phyloP scores from a whole-genome alignment of 1,140 invertebrate genomes.

The Aphidius gifuensis region DNA sequence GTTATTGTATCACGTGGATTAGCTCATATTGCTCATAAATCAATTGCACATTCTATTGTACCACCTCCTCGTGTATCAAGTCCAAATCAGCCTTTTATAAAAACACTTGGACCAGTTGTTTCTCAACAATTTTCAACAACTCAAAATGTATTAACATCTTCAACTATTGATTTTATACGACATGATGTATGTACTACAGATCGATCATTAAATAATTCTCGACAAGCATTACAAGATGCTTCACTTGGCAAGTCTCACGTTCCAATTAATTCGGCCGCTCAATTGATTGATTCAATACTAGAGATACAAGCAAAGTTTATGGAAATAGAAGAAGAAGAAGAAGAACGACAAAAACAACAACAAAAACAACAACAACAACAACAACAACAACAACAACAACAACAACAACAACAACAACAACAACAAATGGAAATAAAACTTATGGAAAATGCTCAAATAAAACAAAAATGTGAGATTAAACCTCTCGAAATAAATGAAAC shows the following conservation, averaged over 20 bases:
- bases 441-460: too few relatives aligned
- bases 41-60: slow-evolving; percentile 38
- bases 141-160: slow-evolving; percentile 6
- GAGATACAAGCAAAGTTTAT: too few relatives aligned
- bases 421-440: too few relatives aligned
- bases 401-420: too few relatives aligned
- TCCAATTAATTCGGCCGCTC: slow-evolving; percentile 35
- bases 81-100: slow-evolving; percentile 40
- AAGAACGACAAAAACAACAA: too few relatives aligned
- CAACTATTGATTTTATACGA: slow-evolving; percentile 13
- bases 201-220: slow-evolving; percentile 9
- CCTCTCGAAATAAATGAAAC: too few relatives aligned
- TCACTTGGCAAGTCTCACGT: slow-evolving; percentile 38
- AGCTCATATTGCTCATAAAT: slow-evolving; percentile 39
- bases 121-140: slow-evolving; percentile 33
- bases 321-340: too few relatives aligned
- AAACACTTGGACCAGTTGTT: slow-evolving; percentile 42
- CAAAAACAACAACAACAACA: too few relatives aligned
- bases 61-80: slow-evolving; percentile 28
- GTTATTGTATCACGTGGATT: slow-evolving; percentile 54
- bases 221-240: slow-evolving; percentile 26
- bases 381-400: too few relatives aligned
- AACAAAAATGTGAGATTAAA: too few relatives aligned
- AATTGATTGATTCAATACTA: slow-evolving; percentile 11
- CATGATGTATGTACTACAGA: slow-evolving; percentile 6